These are phyloP conservation scores for Rhodinocichla rosea DNA, from an alignment of 2,113 vertebrate species.

Conservation along the genomic window DNA sequence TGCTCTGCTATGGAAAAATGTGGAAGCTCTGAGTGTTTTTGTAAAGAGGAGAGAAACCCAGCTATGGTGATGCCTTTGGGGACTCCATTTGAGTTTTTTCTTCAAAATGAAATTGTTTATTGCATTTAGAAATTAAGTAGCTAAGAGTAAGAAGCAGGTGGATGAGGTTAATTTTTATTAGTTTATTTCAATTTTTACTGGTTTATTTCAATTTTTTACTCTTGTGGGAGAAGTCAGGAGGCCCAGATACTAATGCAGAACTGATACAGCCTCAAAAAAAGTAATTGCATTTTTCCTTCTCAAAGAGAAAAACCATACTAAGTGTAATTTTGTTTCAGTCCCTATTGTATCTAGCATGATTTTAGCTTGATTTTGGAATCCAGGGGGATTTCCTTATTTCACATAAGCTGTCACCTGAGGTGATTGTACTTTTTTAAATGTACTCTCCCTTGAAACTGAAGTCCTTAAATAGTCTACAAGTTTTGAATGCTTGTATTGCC, in stretches of 20 bases:
- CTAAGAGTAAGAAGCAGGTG: background rate
- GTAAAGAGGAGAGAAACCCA: background rate
- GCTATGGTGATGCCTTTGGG: background rate
- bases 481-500: background rate
- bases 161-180: background rate
- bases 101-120: background rate
- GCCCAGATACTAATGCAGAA: background rate
- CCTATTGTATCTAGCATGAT: background rate
- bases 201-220: background rate
- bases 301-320: background rate
- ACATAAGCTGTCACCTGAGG: background rate
- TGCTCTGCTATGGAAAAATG: background rate
- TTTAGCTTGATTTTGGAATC: background rate
- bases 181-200: background rate
- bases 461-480: background rate
- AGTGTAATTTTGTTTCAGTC: background rate
- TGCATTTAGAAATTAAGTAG: background rate
- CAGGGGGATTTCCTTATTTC: background rate
- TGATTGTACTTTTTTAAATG: background rate
- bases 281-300: background rate
- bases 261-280: background rate
- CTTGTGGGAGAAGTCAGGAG: background rate
- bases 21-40: background rate
- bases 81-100: background rate
- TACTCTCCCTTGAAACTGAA: background rate